These are phyloP conservation scores for Ectobius pallidus DNA, from an alignment of 2,888 invertebrate species.

Conservation along the genomic window DNA sequence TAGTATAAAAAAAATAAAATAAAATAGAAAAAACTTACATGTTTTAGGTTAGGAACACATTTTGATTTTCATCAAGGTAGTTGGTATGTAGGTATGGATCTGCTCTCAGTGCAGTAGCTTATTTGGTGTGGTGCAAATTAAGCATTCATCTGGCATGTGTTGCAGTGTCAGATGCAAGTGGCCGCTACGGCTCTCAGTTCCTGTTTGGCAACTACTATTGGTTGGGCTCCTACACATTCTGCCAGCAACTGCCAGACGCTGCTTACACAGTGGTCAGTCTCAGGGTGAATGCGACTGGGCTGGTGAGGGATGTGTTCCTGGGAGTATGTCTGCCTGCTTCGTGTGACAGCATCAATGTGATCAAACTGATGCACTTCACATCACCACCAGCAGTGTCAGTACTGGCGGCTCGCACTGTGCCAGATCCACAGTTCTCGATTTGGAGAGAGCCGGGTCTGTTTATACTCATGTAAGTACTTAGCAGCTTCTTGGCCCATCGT, in stretches of 20 bases:
- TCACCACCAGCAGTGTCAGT: not conserved
- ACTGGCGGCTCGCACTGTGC: constrained; percentile 19
- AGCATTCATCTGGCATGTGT: too few species aligned
- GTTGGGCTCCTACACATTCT: constrained; percentile 75
- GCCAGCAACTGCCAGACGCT: constrained; percentile 65
- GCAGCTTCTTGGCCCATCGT: not conserved
- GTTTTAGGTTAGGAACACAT: too few species aligned
- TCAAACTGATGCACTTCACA: constrained; percentile 52
- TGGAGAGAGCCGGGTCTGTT: constrained; percentile 25
- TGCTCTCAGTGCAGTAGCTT: too few species aligned
- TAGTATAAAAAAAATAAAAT: too few species aligned
- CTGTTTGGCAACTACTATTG: constrained; percentile 85
- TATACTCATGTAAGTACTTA: constrained; percentile 23
- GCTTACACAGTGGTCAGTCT: constrained; percentile 19
- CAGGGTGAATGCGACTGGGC: not conserved
- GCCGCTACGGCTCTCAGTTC: constrained; percentile 75
- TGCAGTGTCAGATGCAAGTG: constrained; percentile 80
- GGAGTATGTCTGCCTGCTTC: constrained; percentile 77
- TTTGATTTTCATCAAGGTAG: too few species aligned
- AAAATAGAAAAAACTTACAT: too few species aligned
- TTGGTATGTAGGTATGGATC: too few species aligned
- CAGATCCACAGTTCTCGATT: constrained; percentile 24
- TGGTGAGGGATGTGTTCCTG: constrained; percentile 64
- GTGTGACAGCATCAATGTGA: constrained; percentile 65
- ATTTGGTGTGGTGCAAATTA: too few species aligned